Base-by-base conservation (phyloP, 2,888 invertebrate species). In the Steinernema hermaphroditum region DNA sequence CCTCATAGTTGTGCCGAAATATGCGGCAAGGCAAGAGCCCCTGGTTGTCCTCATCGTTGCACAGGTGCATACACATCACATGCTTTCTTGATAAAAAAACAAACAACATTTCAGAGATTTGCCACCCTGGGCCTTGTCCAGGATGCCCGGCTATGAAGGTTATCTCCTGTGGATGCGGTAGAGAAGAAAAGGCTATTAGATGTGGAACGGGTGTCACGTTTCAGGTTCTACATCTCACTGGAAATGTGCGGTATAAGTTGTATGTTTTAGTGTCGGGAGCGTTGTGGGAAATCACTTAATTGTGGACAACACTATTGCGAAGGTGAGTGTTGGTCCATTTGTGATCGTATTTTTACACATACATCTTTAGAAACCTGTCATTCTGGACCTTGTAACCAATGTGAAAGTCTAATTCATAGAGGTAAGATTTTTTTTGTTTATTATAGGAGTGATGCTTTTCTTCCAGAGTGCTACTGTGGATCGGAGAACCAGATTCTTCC, bases 61-160 rank as follows among this genome's bases (percentile, higher is more conserved):
- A 76, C 76, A 0, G 77, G 62, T 62, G 8, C 12, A 1, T n/a
- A n/a, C n/a, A n/a, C n/a, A n/a, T n/a, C n/a, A n/a, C n/a, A n/a
- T n/a, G n/a, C n/a, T n/a, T n/a, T n/a, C n/a, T n/a, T n/a, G n/a
- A n/a, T n/a, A n/a, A n/a, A n/a, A n/a, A n/a, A n/a, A n/a, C n/a
- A n/a, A n/a, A n/a, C n/a, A n/a, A n/a, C n/a, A 6, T 4, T 62
- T 29, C 9, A 62, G 62, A 79, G 80, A 89, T 92, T 0, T 96
- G 95, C 86, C 96, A 96, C 87, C 96, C 96, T 0, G 96, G 96
- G 0, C 94, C 95, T 0, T 96, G 96, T 88, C 94, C 94, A 0
- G 92, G 92, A 0, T 96, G 96, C 84, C 91, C 91, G 80, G 92
- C 92, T 0, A 92, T 92, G 83, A 91, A 87, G 29, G 81, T 76